phyloP scores from a whole-genome alignment of 2,888 invertebrate genomes.

The Spicauda simplicius region DNA sequence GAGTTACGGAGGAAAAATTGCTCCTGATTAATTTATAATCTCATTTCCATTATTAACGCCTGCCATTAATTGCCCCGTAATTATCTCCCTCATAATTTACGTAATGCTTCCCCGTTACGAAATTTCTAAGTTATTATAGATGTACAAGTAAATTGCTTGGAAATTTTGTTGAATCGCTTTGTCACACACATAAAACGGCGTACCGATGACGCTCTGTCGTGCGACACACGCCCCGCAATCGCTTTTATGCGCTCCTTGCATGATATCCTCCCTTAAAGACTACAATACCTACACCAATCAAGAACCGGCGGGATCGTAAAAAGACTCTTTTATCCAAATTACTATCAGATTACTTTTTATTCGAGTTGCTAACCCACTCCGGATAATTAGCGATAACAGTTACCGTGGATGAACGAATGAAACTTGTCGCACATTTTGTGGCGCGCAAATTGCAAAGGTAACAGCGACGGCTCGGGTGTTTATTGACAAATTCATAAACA shows the following conservation, averaged over 20 bases:
- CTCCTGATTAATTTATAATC: conserved; percentile 71
- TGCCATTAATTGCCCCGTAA: conserved; percentile 56
- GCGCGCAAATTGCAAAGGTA: conserved; percentile 67
- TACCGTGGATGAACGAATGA: conserved; percentile 43
- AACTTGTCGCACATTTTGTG: conserved; percentile 56
- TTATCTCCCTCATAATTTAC: conserved; percentile 55
- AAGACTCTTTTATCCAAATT: conserved; percentile 71
- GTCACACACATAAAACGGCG: conserved; percentile 51
- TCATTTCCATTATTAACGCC: conserved; percentile 63
- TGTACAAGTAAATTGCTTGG: conserved; percentile 26
- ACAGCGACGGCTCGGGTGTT: conserved; percentile 63
- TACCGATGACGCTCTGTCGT: conserved; percentile 56
- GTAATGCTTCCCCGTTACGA: conserved; percentile 47
- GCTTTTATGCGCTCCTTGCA: conserved; percentile 72
- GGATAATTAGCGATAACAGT: conserved; percentile 69
- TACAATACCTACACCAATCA: conserved; percentile 62
- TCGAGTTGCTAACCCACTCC: conserved; percentile 62
- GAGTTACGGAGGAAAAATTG: conserved; percentile 78
- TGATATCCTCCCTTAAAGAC: conserved; percentile 70
- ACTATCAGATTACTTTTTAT: conserved; percentile 74
- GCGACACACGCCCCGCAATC: conserved; percentile 62
- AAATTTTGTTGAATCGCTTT: conserved; percentile 31
- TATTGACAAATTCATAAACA: conserved; percentile 83
- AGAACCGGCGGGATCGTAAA: conserved; percentile 62
- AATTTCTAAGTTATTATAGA: conserved; percentile 39